Conservation (phyloP, 2,113 vertebrate species). For the Alouatta palliata region DNA sequence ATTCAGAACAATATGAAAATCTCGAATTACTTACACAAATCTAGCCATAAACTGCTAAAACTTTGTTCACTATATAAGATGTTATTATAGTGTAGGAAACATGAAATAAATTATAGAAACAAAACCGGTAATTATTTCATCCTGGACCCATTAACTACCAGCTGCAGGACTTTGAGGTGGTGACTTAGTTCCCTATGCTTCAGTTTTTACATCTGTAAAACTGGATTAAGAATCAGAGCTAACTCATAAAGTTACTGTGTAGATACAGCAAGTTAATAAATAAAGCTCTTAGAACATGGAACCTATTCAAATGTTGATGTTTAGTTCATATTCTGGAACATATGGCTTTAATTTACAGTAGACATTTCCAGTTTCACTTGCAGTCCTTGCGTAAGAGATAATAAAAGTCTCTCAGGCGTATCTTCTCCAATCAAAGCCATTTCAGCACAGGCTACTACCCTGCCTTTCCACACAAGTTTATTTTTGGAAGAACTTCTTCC, state of each 20-base stretch:
- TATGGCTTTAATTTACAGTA: background rate
- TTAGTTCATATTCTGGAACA: background rate
- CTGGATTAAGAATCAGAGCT: background rate
- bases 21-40: background rate
- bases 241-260: background rate
- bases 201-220: background rate
- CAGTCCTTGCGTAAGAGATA: background rate
- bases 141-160: background rate
- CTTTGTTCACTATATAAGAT: background rate
- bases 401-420: background rate
- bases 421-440: background rate
- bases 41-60: background rate
- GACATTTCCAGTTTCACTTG: background rate
- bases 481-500: background rate
- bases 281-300: background rate
- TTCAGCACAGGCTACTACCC: background rate
- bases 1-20: background rate
- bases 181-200: background rate
- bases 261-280: background rate
- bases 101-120: background rate
- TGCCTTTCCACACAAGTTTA: background rate
- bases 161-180: rapidly evolving
- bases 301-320: background rate
- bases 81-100: background rate
- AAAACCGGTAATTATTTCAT: background rate